These are phyloP conservation scores for Rhodophaea formosa DNA, from an alignment of 2,888 invertebrate genomes.

Conservation along the genomic window DNA sequence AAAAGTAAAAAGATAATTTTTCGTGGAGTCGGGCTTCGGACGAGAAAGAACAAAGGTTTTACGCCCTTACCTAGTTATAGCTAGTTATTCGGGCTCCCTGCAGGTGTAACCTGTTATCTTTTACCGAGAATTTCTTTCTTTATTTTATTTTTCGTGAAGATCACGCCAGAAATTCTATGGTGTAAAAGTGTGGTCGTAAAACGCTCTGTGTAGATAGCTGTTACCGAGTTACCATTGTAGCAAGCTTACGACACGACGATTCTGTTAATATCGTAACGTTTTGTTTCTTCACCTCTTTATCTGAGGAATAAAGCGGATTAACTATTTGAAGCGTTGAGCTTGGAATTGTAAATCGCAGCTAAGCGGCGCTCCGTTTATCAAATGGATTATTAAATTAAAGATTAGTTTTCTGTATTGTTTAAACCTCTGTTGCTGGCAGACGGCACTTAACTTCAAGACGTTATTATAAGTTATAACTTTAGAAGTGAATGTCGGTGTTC, in stretches of 20 bases:
- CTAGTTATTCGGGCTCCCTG: conserved; percentile 65
- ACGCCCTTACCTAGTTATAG: conserved; percentile 69
- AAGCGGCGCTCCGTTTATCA: conserved; percentile 27
- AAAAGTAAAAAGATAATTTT: conserved; percentile 77
- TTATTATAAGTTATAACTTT: conserved; percentile 38
- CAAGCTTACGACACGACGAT: conserved; percentile 1
- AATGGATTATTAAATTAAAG: conserved; percentile 25
- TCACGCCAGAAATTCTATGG: conserved; percentile 43
- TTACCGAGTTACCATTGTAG: conserved; percentile 33
- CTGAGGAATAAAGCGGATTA: conserved; percentile 2
- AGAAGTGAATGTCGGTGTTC: conserved; percentile 51
- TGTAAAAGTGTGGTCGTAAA: conserved; percentile 49
- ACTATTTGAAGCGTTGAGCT: conserved; percentile 21
- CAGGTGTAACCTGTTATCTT: conserved; percentile 76
- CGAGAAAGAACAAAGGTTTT: conserved; percentile 74
- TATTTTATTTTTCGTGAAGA: conserved; percentile 52
- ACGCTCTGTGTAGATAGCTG: conserved; percentile 37
- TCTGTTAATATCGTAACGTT: conserved; percentile 10
- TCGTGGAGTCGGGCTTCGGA: conserved; percentile 62
- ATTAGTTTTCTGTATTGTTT: background rate
- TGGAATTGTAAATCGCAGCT: background rate
- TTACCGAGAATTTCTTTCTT: conserved; percentile 60
- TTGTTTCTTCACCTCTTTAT: conserved; percentile 5
- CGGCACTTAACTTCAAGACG: background rate
- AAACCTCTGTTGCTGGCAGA: background rate